phyloP scores from a whole-genome alignment of 1,140 invertebrate genomes.

The Drosophila sp. region DNA sequence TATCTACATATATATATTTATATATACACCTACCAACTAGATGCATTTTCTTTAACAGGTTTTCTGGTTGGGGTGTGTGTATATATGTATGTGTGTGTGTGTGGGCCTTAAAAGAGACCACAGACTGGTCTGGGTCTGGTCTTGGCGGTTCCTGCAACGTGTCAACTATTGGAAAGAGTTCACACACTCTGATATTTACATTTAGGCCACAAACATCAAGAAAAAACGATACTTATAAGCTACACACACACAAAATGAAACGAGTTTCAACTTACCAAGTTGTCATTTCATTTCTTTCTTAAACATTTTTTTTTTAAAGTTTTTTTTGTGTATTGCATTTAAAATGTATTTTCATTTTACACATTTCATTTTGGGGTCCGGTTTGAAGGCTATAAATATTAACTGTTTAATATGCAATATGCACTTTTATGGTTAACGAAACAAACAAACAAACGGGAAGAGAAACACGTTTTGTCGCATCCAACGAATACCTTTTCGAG shows the following conservation, averaged over 20 bases:
- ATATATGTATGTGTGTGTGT: constrained; percentile 42
- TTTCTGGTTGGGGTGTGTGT: constrained; percentile 40
- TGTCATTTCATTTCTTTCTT: constrained; percentile 5
- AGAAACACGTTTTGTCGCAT: constrained; percentile 53
- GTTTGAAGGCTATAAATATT: constrained; percentile 63
- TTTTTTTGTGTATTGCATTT: constrained; percentile 37
- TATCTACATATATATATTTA: not conserved
- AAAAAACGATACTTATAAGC: not conserved
- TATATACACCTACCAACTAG: constrained; percentile 29
- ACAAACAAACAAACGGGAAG: constrained; percentile 15
- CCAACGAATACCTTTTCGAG: constrained; percentile 4
- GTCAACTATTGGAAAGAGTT: constrained; percentile 56
- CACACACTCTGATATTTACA: constrained; percentile 45
- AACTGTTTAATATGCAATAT: constrained; percentile 55
- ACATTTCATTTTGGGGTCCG: constrained; percentile 49
- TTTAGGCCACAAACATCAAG: constrained; percentile 33
- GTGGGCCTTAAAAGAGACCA: constrained; percentile 41
- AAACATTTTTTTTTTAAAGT: not conserved
- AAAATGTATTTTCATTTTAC: constrained; percentile 34
- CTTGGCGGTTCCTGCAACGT: constrained; percentile 54
- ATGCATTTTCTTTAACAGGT: constrained; percentile 79
- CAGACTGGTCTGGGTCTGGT: constrained; percentile 46
- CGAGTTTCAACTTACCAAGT: constrained; percentile 26
- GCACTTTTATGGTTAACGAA: constrained; percentile 40
- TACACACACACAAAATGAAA: constrained; percentile 18